phyloP scores from a whole-genome alignment of 2,113 vertebrate genomes.

The Xiphophorus maculatus region DNA sequence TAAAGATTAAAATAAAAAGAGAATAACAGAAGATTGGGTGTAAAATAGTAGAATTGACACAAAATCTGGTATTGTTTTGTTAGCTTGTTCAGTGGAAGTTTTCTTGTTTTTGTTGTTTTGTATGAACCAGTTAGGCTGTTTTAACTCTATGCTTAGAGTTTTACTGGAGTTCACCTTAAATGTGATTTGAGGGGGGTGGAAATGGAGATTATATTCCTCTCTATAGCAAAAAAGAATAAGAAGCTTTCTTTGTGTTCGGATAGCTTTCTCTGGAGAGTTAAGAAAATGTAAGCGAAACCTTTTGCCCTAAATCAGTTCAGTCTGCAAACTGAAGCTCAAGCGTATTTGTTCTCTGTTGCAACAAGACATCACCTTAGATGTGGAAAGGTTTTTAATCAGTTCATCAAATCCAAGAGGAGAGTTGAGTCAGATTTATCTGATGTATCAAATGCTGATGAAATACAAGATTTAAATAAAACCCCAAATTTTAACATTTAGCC shows the following conservation, averaged over 20 bases:
- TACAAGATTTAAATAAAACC: slow-evolving; percentile 40
- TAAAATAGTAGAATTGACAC: no score
- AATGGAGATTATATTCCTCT: no score
- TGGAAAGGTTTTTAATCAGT: slow-evolving; percentile 2
- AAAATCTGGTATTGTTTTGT: neutral
- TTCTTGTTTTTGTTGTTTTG: no score
- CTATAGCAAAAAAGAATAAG: no score
- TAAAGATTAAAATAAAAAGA: no score
- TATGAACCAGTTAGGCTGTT: neutral
- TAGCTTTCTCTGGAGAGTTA: no score
- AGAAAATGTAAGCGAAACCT: slow-evolving; percentile 7
- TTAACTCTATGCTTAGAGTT: neutral
- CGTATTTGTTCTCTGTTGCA: slow-evolving; percentile 16
- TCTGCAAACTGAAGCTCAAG: slow-evolving; percentile 15
- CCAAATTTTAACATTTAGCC: slow-evolving; percentile 9
- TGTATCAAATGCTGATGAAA: slow-evolving; percentile 42
- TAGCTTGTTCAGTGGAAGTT: neutral
- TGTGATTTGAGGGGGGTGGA: no score
- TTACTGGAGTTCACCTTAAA: no score
- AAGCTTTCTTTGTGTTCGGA: no score
- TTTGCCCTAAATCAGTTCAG: slow-evolving; percentile 34
- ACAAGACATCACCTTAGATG: slow-evolving; percentile 9
- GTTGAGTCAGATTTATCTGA: slow-evolving; percentile 33
- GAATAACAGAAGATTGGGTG: no score
- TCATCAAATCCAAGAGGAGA: slow-evolving; percentile 7